These are phyloP conservation scores for Gadus macrocephalus DNA, from an alignment of 2,113 vertebrate genomes.

Conservation along the genomic window DNA sequence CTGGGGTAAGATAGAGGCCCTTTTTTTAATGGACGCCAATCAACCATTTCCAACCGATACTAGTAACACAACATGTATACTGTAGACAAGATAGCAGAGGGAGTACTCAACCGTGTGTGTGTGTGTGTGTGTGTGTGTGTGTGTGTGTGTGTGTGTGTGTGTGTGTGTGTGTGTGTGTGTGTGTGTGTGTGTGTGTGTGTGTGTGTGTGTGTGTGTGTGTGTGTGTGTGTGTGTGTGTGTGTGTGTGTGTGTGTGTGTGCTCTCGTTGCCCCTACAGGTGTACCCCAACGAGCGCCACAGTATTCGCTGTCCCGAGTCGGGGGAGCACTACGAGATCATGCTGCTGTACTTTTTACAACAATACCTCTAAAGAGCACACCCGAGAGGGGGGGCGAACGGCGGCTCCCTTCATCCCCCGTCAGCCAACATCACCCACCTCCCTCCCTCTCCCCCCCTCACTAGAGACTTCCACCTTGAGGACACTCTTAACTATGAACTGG, in stretches of 20 bases:
- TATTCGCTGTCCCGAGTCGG: constrained; percentile 97
- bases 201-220: background rate
- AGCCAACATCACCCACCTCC: constrained; percentile 17
- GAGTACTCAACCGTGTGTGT: too few relatives aligned
- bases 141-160: too few relatives aligned
- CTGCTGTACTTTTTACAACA: constrained; percentile 99
- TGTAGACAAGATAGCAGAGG: too few relatives aligned
- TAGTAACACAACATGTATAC: too few relatives aligned
- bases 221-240: too few relatives aligned
- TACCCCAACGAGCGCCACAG: constrained; percentile 98
- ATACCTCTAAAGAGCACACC: constrained; percentile 82
- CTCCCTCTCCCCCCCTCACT: constrained; percentile 9
- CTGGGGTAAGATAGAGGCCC: too few relatives aligned
- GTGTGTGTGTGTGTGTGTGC: too few relatives aligned
- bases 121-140: too few relatives aligned
- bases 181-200: too few relatives aligned
- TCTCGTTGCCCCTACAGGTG: constrained; percentile 71
- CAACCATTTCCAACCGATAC: too few relatives aligned
- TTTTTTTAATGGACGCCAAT: too few relatives aligned
- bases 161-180: too few relatives aligned
- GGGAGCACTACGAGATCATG: constrained; percentile 98
- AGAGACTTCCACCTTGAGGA: constrained; percentile 9
- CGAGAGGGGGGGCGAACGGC: constrained; percentile 46
- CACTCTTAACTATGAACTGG: constrained; percentile 29
- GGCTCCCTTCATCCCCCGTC: background rate